Evolutionary conservation across 2,113 vertebrate species (phyloP).

Genomic region (Marmota monax): DNA sequence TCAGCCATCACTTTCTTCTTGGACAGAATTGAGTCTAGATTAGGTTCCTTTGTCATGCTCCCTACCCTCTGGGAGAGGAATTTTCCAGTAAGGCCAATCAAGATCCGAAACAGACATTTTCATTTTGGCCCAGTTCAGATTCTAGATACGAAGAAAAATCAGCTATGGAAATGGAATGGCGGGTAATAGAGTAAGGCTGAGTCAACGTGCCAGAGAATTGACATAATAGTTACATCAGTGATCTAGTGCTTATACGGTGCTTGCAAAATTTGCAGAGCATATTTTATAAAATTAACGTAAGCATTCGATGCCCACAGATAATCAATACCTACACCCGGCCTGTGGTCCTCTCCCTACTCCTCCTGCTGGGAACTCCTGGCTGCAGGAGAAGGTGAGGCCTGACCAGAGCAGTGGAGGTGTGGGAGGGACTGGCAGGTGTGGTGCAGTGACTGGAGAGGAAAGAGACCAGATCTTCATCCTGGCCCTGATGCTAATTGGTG

Average conservation of each 20-base stretch:
- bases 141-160: neutral
- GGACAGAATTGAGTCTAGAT: neutral
- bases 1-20: neutral
- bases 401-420: neutral
- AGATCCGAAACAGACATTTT: neutral
- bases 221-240: neutral
- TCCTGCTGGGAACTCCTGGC: neutral
- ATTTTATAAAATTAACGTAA: neutral
- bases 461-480: neutral
- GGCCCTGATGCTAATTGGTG: neutral
- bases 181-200: neutral
- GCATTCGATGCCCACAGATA: neutral
- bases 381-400: neutral
- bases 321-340: neutral
- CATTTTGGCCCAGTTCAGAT: neutral
- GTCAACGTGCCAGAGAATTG: neutral
- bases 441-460: neutral
- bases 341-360: neutral
- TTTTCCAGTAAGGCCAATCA: conserved; percentile 22
- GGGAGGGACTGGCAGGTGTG: neutral
- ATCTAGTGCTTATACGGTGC: neutral
- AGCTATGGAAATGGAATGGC: neutral
- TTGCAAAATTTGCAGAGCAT: neutral
- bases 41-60: neutral
- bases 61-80: neutral